Percentiles rank a stretch among this genome's conserved stretches.
Conservation (phyloP, 1,140 invertebrate species). For the Sinella curviseta region DNA sequence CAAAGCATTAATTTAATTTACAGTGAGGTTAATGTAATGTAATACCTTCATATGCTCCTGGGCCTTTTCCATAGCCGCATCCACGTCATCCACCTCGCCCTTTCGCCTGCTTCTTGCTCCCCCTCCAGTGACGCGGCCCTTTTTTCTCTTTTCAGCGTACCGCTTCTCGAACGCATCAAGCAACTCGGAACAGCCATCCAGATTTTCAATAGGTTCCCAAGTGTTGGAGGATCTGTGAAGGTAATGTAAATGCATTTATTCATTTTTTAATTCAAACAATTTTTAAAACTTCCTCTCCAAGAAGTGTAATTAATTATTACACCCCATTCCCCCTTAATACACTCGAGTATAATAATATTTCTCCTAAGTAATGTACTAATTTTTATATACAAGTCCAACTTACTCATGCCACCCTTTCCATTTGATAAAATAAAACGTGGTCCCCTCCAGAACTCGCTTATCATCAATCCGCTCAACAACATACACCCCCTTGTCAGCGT, state of each 20-base stretch:
- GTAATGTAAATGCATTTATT: neutral
- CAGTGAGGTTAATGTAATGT: no score
- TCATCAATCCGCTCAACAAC: neutral
- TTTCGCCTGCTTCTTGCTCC: neutral
- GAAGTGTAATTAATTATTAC: no score
- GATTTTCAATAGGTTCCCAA: neutral
- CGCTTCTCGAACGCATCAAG: neutral
- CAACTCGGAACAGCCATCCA: neutral
- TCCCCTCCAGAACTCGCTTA: neutral
- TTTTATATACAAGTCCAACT: neutral
- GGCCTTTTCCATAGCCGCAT: no score
- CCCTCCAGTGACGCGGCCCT: neutral
- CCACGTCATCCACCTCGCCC: no score
- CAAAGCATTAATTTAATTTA: no score
- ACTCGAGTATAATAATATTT: no score
- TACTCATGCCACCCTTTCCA: conserved; percentile 8
- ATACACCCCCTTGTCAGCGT: neutral
- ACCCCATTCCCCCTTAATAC: no score
- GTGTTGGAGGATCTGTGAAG: neutral
- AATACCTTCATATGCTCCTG: no score
- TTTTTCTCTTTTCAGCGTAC: neutral
- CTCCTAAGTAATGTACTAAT: neutral
- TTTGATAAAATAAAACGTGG: neutral
- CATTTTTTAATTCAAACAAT: neutral
- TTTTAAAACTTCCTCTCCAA: neutral